Evolutionary conservation across 2,888 invertebrate species (phyloP), one percentile per base, ranked within the genome.

Genomic region (Palloptera scutellata): DNA sequence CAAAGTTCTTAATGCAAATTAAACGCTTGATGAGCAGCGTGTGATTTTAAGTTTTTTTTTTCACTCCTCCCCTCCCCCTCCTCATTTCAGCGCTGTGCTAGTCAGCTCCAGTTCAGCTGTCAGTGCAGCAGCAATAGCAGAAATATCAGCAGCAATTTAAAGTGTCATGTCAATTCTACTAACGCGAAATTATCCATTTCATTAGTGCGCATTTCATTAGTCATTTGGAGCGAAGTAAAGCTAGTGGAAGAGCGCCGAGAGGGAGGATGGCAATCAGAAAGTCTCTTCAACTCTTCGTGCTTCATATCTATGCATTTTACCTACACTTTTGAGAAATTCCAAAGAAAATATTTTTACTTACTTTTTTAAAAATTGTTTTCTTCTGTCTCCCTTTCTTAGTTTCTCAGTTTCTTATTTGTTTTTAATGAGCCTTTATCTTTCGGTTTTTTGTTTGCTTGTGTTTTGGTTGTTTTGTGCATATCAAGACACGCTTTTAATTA

Each of bases 401-500:
- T 41, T 64, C 10, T 66, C 41, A 41, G 10, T 43, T 54, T 59
- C 59, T 62, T 15, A 15, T 51, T 57, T n/a, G 30, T 48, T 15
- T 41, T 42, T 30, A 10, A 52, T 61, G 41, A 53, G 11, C 13
- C 10, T 45, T 30, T 43, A 9, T 20, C 8, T 9, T n/a, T 17
- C 1, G 0, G 5, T 1, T 41, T 45, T 57, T 5, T 55, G 15
- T 40, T 4, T 54, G 13, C 53, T n/a, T 54, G 54, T 53, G 17
- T 30, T 30, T 30, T 30, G 30, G 30, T 30, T 6, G 30, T 30
- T 30, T 30, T 30, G 30, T 30, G 6, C 64, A 64, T 64, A 64
- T 59, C 64, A 64, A 58, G 68, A 52, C 64, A 64, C 61, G 68
- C 61, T 74, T 75, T 71, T 75, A 75, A 75, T 75, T 74, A 75